phyloP scores from a whole-genome alignment of 2,888 invertebrate species.

The Meghimatium bilineatum region DNA sequence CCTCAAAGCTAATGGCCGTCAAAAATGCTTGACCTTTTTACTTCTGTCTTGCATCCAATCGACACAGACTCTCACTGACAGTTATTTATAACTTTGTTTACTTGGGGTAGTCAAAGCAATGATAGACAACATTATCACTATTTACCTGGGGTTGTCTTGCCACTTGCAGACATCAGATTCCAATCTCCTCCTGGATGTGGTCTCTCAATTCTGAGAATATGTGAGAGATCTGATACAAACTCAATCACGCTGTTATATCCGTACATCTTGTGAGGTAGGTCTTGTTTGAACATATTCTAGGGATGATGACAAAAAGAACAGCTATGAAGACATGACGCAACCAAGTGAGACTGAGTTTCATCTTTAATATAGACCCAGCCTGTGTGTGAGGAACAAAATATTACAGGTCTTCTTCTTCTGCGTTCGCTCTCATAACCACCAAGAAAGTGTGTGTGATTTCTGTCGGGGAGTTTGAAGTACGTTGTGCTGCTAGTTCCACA shows the following conservation, averaged over 20 bases:
- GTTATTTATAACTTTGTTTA: too few species aligned
- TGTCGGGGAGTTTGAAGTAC: too few species aligned
- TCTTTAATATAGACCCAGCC: too few species aligned
- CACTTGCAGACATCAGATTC: conserved; percentile 61
- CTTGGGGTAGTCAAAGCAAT: not conserved
- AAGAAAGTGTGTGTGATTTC: too few species aligned
- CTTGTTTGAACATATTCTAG: conserved; percentile 57
- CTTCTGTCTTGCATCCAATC: too few species aligned
- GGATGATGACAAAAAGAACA: not conserved
- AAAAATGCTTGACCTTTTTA: too few species aligned
- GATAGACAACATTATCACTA: not conserved
- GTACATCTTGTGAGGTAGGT: conserved; percentile 57
- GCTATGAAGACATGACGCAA: not conserved
- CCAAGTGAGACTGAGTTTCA: not conserved
- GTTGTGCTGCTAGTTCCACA: too few species aligned
- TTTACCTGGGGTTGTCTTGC: conserved; percentile 9
- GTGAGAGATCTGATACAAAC: conserved; percentile 61
- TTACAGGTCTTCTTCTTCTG: too few species aligned
- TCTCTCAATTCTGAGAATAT: conserved; percentile 62
- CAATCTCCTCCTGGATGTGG: conserved; percentile 67
- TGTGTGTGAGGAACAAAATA: too few species aligned
- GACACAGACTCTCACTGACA: too few species aligned
- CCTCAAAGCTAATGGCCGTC: too few species aligned
- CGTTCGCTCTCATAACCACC: too few species aligned
- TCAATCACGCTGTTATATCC: conserved; percentile 70